Conservation (phyloP, 1,140 invertebrate species). For the Ganaspis sp. region DNA sequence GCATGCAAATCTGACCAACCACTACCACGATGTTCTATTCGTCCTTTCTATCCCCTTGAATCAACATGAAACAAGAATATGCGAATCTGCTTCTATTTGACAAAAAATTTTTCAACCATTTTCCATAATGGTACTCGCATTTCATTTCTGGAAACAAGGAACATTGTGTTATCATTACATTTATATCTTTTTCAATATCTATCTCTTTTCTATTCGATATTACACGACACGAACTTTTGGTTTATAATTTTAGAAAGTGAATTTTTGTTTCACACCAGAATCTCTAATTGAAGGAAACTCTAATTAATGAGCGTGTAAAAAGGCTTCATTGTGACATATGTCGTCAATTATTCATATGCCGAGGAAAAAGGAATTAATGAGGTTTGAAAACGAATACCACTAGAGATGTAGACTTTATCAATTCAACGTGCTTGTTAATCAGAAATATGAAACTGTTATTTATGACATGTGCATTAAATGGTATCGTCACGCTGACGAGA, state of each 20-base stretch:
- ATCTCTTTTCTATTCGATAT: too few species aligned
- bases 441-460: slow-evolving; percentile 15
- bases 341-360: neutral
- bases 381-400: neutral
- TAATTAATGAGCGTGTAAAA: neutral
- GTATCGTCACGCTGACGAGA: slow-evolving; percentile 49
- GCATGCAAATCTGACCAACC: slow-evolving; percentile 70
- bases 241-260: too few species aligned
- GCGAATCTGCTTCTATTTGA: neutral
- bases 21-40: slow-evolving; percentile 53
- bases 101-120: too few species aligned
- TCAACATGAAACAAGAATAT: slow-evolving; percentile 16
- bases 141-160: neutral
- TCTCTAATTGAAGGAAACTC: too few species aligned
- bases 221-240: too few species aligned
- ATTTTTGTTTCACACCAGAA: too few species aligned
- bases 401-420: neutral
- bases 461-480: neutral
- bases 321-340: neutral
- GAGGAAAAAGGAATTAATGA: neutral
- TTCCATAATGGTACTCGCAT: neutral
- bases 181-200: too few species aligned
- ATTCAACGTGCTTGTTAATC: neutral
- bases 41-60: slow-evolving; percentile 30
- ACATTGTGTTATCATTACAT: too few species aligned